Evolutionary conservation across 2,888 invertebrate genomes (phyloP), one percentile per base, ranked within the genome.

Genomic region (Cheilosia variabilis): DNA sequence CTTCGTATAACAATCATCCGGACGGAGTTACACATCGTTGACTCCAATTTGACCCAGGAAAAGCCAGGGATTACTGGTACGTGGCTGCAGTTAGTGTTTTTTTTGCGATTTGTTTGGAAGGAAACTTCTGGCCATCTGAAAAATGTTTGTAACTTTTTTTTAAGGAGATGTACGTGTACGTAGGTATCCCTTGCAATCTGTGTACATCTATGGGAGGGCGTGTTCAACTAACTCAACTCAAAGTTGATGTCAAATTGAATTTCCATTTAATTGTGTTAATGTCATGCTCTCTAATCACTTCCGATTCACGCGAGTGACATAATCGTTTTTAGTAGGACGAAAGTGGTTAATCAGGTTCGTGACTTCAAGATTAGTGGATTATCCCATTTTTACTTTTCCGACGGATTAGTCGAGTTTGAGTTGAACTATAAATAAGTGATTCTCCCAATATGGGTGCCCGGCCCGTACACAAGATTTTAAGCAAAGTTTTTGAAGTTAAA

Each of bases 191-290:
- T 69, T 47, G 77, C 78, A 41, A 27, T 27, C n/a, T 27, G 27
- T 27, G 27, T 27, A 27, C 7, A 27, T 27, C 27, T 37, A 57
- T 37, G 58, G 31, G 52, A 63, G 65, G n/a, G 45, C 53, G 60
- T 34, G 45, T 63, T 58, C 43, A 76, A 68, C 72, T 76, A 72
- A 81, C 77, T 77, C 80, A 81, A 81, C 76, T 77, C 81, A 50
- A 72, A 72, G 62, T 86, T 72, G 72, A 58, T 77, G 81, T 86
- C 86, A 86, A 86, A 86, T 86, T 81, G 81, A 86, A 81, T 81
- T 86, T 77, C 76, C 65, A 86, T 86, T 81, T 86, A 86, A 86
- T 86, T 86, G 86, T 81, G 80, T 81, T 80, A 77, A 72, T 77
- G 81, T 81, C 80, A 81, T 77, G 80, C 72, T 72, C 52, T 76